phyloP scores from a whole-genome alignment of 2,113 vertebrate genomes.

The Corvus moneduloides region DNA sequence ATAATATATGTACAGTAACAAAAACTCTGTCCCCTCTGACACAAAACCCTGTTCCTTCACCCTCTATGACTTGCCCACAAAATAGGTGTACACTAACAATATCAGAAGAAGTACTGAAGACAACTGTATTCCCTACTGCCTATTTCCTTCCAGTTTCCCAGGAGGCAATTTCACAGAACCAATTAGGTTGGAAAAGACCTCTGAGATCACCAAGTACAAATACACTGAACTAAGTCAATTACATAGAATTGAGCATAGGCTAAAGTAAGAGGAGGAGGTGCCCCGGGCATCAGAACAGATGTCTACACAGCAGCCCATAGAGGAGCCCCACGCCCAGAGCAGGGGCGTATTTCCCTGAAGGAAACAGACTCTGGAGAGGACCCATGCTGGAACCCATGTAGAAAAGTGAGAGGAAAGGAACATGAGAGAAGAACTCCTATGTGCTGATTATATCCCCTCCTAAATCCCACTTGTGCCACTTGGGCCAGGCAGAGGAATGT shows the following conservation, averaged over 20 bases:
- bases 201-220: neutral
- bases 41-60: neutral
- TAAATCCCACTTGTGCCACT: neutral
- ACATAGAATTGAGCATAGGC: rapidly evolving
- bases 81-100: neutral
- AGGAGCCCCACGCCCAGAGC: neutral
- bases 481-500: neutral
- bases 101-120: neutral
- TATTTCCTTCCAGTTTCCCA: neutral
- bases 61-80: neutral
- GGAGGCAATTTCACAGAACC: neutral
- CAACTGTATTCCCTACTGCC: neutral
- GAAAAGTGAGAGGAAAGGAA: neutral
- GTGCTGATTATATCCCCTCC: neutral
- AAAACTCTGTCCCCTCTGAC: neutral
- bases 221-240: neutral
- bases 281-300: neutral
- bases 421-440: neutral
- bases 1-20: neutral
- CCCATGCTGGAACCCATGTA: too few species aligned
- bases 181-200: neutral
- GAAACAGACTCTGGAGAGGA: neutral
- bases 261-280: neutral
- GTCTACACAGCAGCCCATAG: too few species aligned
- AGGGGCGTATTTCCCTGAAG: neutral